Evolutionary conservation across 37 sponge, comb jelly and placozoan genomes (phyloP).

Genomic region (Geodia barretti): DNA sequence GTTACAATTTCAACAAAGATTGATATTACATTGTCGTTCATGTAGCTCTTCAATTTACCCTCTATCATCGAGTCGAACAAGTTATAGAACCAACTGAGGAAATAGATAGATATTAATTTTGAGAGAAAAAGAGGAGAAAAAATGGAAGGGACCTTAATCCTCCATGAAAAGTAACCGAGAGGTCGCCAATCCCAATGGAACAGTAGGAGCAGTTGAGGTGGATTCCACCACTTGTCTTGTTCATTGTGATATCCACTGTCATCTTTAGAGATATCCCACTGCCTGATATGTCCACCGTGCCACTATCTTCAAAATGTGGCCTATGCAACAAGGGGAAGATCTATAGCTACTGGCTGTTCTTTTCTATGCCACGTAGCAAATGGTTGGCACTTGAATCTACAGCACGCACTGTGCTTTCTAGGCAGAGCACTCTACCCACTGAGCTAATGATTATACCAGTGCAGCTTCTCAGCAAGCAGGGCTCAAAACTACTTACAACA

Average conservation of each 20-base stretch:
- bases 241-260: not conserved
- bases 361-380: too few relatives aligned
- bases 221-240: not conserved
- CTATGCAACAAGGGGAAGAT: too few relatives aligned
- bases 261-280: not conserved
- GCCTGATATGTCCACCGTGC: not conserved
- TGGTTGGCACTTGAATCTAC: too few relatives aligned
- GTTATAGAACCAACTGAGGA: conserved; percentile 82
- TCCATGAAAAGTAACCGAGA: not conserved
- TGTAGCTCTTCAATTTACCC: conserved; percentile 44
- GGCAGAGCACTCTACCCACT: conserved; percentile 30
- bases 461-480: conserved; percentile 54
- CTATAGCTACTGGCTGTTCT: too few relatives aligned
- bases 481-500: too few relatives aligned
- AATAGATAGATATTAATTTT: not conserved
- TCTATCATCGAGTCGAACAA: conserved; percentile 67
- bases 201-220: not conserved
- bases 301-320: not conserved
- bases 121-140: too few relatives aligned
- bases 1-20: too few relatives aligned
- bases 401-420: conserved; percentile 43
- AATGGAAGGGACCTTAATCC: not conserved
- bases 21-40: conserved; percentile 47
- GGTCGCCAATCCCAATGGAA: not conserved
- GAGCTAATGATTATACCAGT: conserved; percentile 55